A percentile compares a stretch with the other conserved stretches of the same genome.
Conservation (phyloP, 2,113 vertebrate species). For the Periophthalmus modestus region DNA sequence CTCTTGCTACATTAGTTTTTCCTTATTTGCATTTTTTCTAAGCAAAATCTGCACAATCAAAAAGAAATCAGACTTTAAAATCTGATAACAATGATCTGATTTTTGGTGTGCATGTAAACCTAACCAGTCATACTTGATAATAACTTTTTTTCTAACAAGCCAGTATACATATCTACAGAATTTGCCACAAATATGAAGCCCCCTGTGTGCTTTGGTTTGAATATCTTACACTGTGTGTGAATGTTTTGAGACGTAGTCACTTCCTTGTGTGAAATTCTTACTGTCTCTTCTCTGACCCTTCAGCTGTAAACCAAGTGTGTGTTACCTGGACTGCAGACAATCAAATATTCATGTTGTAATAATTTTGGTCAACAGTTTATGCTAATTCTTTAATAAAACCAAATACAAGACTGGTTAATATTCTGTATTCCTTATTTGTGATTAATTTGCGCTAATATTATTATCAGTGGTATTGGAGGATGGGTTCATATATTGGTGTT, state of each 20-base stretch:
- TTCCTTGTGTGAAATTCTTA: conserved; percentile 62
- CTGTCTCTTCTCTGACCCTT: conserved; percentile 33
- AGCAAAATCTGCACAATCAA: no score
- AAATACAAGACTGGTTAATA: background rate
- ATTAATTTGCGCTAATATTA: no score
- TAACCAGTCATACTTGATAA: no score
- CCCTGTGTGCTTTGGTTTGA: conserved; percentile 26
- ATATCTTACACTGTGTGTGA: conserved; percentile 5
- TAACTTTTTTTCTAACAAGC: background rate
- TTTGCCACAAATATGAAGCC: conserved; percentile 33
- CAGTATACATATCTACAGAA: conserved; percentile 24
- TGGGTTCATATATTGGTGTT: no score
- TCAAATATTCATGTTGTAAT: background rate
- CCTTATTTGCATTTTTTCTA: no score
- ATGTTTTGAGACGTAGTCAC: conserved; percentile 26
- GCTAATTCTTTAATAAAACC: background rate
- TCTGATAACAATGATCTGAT: no score
- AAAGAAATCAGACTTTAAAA: no score
- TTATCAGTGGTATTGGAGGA: no score
- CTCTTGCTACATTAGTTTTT: no score
- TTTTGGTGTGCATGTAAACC: no score
- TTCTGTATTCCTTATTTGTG: no score
- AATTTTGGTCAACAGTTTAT: background rate
- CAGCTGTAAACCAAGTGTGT: conserved; percentile 4
- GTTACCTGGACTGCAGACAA: conserved; percentile 10